Evolutionary conservation across 64 coral and sea anemone genomes (phyloP).

Genomic region (Trachythela sp.): DNA sequence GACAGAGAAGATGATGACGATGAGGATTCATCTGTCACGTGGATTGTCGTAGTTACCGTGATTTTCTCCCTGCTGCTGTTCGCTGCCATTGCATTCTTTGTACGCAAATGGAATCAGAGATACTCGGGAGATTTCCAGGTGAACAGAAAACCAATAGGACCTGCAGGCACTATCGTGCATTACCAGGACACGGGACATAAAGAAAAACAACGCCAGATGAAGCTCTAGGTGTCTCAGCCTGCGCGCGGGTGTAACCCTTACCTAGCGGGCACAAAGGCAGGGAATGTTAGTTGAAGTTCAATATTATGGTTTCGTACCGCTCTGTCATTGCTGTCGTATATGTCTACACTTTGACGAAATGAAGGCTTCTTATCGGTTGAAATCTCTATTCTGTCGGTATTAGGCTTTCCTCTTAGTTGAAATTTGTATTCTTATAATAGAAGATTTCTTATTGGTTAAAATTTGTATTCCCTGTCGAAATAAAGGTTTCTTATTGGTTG

Average conservation of each 20-base stretch:
- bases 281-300: too few relatives aligned
- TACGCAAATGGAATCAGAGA: neutral
- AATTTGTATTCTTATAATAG: neutral
- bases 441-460: neutral
- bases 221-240: neutral
- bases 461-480: neutral
- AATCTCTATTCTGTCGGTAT: neutral
- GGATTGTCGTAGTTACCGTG: neutral
- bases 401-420: neutral
- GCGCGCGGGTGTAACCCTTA: neutral
- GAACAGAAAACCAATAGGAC: neutral
- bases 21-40: neutral
- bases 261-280: neutral
- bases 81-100: neutral
- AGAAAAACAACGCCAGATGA: neutral
- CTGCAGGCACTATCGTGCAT: neutral
- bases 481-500: neutral
- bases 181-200: neutral
- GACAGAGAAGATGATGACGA: neutral
- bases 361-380: neutral
- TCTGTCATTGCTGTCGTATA: neutral
- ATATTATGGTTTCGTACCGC: too few relatives aligned
- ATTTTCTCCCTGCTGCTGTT: neutral
- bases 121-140: constrained; percentile 18
- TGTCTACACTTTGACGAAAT: neutral